Conservation (phyloP, 2,888 invertebrate species). For the Coremacera marginata region DNA sequence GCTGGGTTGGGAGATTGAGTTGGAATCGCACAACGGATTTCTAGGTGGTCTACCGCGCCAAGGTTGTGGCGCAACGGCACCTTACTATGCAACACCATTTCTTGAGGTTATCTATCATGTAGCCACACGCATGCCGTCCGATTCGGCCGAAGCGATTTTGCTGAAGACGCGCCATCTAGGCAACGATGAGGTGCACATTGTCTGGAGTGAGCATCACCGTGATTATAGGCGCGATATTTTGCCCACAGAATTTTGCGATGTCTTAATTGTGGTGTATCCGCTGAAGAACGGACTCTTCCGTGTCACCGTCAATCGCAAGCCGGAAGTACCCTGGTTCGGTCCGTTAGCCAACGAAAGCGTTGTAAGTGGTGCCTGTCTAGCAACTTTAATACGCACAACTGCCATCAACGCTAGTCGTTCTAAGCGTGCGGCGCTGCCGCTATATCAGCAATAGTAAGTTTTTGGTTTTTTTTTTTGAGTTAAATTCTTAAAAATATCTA, state of each 20-base stretch:
- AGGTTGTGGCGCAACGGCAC: conserved; percentile 91
- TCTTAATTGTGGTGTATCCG: conserved; percentile 96
- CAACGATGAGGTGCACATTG: conserved; percentile 98
- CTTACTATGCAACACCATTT: conserved; percentile 94
- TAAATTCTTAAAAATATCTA: neutral
- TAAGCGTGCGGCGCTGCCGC: conserved; percentile 88
- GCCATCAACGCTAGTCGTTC: conserved; percentile 93
- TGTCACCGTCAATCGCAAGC: conserved; percentile 88
- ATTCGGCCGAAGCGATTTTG: conserved; percentile 86
- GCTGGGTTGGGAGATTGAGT: conserved; percentile 81
- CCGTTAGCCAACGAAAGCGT: conserved; percentile 93
- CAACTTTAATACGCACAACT: conserved; percentile 89
- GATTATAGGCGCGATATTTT: conserved; percentile 97
- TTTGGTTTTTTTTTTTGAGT: neutral
- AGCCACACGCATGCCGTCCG: conserved; percentile 95
- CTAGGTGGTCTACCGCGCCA: conserved; percentile 93
- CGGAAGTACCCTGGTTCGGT: conserved; percentile 94
- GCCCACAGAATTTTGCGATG: conserved; percentile 99
- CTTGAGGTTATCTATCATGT: conserved; percentile 96
- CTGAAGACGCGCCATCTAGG: conserved; percentile 96
- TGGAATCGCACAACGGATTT: conserved; percentile 96
- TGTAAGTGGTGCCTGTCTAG: conserved; percentile 74
- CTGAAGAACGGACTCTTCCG: conserved; percentile 87
- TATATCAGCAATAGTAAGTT: conserved; percentile 90
- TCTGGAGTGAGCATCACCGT: conserved; percentile 97